phyloP scores from a whole-genome alignment of 2,113 vertebrate genomes.

The Ailurus styani region DNA sequence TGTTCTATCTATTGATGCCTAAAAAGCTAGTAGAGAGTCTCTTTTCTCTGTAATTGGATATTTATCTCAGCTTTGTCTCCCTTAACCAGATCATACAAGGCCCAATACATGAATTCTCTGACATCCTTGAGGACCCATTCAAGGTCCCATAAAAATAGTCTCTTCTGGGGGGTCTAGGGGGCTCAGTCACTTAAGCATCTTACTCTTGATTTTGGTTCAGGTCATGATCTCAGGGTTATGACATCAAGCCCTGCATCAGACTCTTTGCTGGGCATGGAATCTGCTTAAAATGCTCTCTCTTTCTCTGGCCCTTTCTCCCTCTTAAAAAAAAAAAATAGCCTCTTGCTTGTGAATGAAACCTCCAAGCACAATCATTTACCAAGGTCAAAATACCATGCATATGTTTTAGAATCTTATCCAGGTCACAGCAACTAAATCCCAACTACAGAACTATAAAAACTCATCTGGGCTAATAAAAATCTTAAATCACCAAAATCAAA shows the following conservation, averaged over 20 bases:
- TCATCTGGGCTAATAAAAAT: neutral
- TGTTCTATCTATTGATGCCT: neutral
- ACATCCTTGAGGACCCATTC: fast-evolving
- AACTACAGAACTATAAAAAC: neutral
- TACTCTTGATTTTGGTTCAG: neutral
- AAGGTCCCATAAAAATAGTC: neutral
- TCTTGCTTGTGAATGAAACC: neutral
- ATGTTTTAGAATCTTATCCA: neutral
- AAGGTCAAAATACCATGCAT: neutral
- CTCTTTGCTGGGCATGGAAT: neutral
- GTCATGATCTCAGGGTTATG: neutral
- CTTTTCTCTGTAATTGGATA: neutral
- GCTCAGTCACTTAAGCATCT: neutral
- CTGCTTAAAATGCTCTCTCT: neutral
- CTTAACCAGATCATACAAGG: neutral
- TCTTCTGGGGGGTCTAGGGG: neutral
- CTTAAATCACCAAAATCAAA: neutral
- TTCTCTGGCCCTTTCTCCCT: neutral
- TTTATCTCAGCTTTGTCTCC: neutral
- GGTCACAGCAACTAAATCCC: neutral
- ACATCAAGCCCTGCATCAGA: neutral
- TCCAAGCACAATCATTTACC: neutral
- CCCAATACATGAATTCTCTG: neutral
- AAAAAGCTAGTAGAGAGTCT: neutral
- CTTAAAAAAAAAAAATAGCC: neutral